Percentiles rank a stretch among this genome's conserved stretches.
phyloP scores from a whole-genome alignment of 2,113 vertebrate genomes.

The human region GRCh38 chr7:53734501-53735000 shows the following conservation, averaged over 20 bases:
- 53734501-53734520: neutral
- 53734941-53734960: neutral
- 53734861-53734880: neutral
- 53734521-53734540: neutral
- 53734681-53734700: neutral
- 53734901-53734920: neutral
- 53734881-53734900: neutral
- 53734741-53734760: neutral
- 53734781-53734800: neutral
- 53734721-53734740: neutral
- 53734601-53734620: neutral
- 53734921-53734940: neutral
- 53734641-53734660: neutral
- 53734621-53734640: neutral
- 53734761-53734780: neutral
- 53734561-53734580: neutral
- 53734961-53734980: neutral
- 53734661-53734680: neutral
- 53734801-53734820: neutral
- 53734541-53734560: neutral
- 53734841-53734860: neutral
- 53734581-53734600: neutral
- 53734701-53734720: neutral
- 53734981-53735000: neutral
- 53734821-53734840: neutral